Base-by-base conservation (phyloP, 1,140 invertebrate species). In the Spodoptera litura region DNA sequence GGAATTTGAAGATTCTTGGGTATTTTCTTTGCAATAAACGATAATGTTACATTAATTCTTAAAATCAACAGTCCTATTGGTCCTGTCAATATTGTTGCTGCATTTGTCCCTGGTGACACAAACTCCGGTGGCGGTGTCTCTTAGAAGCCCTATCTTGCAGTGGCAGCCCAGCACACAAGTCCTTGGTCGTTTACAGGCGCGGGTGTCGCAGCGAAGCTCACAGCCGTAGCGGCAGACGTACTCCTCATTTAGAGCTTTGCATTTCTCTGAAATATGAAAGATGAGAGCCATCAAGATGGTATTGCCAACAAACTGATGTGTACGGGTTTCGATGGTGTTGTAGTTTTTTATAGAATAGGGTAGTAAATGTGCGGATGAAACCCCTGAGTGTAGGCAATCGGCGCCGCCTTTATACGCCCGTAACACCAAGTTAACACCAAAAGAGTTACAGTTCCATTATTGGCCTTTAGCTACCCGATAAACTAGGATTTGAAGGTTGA, bases 221-320 rank as follows among this genome's bases (percentile, higher is more conserved):
- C 91, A 93, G 1, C 90, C 90, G 77, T 89, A 90, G 0, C 85
- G 79, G 66, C 91, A 93, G 0, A 85, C 84, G 71, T 87, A 93
- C n/a, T 88, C 87, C 61, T 93, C 91, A 51, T 86, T 84, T 0
- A 84, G 74, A 58, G 86, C 52, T 3, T 64, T 15, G 74, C 91
- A 93, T 79, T 87, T 91, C 27, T 85, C 91, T 93, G 84, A 53
- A 85, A 87, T 25, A 27, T 52, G 8, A 15, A 44, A 44, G 15
- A 12, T 9, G 4, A 25, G 38, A 25, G 2, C 9, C 20, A 11
- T 20, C 20, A 20, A 20, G 20, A 20, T 20, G 20, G 20, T 20
- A 20, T 20, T n/a, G n/a, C n/a, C n/a, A n/a, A n/a, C n/a, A n/a
- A n/a, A n/a, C n/a, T n/a, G n/a, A n/a, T n/a, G 20, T 20, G 20